These are phyloP conservation scores for Smittia sp. DNA, from an alignment of 2,888 invertebrate genomes.

Conservation along the genomic window DNA sequence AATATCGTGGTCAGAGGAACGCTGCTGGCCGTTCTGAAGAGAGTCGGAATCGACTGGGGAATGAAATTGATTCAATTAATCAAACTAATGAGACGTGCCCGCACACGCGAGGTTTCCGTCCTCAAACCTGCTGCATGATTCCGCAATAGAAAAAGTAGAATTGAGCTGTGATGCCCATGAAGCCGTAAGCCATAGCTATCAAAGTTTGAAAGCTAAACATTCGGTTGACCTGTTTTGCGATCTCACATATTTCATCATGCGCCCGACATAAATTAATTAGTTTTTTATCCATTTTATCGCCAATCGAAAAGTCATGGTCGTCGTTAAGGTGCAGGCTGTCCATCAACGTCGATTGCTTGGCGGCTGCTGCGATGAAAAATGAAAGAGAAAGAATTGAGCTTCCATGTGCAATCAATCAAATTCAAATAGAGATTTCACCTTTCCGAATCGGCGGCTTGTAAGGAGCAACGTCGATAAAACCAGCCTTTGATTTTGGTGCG, in stretches of 20 bases:
- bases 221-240: conserved; percentile 51
- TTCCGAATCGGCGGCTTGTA: background rate
- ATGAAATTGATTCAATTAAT: conserved; percentile 24
- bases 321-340: background rate
- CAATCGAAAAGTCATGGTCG: conserved; percentile 43
- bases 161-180: conserved; percentile 53
- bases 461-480: conserved; percentile 19
- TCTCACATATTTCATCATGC: conserved; percentile 54
- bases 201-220: conserved; percentile 53
- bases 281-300: conserved; percentile 50
- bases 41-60: conserved; percentile 47
- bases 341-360: background rate
- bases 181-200: conserved; percentile 53
- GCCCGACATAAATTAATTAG: conserved; percentile 52
- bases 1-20: conserved; percentile 48
- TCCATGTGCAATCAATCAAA: background rate
- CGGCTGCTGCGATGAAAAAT: background rate
- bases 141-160: conserved; percentile 53
- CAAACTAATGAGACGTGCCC: conserved; percentile 31
- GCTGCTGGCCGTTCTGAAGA: conserved; percentile 52
- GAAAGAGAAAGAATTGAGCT: background rate
- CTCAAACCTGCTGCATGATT: conserved; percentile 48
- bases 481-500: background rate
- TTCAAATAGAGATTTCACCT: background rate
- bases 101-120: background rate